Percentiles rank a stretch among this genome's conserved stretches.
phyloP scores from a whole-genome alignment of 2,797 vertebrate species.

The Discoglossus pictus region DNA sequence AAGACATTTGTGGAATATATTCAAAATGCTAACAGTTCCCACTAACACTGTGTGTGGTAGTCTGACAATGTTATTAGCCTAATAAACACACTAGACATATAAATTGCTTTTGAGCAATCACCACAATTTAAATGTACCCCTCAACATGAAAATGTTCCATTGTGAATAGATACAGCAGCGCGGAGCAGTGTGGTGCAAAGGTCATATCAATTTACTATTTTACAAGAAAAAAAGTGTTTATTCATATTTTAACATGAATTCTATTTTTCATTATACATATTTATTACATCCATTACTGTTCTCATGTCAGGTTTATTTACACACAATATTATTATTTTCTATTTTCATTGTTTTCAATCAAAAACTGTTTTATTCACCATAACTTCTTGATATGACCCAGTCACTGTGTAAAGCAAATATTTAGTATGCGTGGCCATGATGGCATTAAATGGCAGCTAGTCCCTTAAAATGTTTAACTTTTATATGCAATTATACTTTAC shows the following conservation, averaged over 20 bases:
- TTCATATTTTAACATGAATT: conserved; percentile 42
- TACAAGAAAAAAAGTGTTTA: conserved; percentile 38
- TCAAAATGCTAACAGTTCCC: conserved; percentile 3
- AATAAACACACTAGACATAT: conserved; percentile 16
- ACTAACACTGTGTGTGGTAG: not conserved
- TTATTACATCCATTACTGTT: conserved; percentile 35
- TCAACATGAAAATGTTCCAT: conserved; percentile 4
- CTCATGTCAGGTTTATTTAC: conserved; percentile 36
- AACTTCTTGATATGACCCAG: not conserved
- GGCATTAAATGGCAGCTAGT: too few relatives aligned
- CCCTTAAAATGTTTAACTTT: too few relatives aligned
- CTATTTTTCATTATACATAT: conserved; percentile 49
- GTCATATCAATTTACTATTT: conserved; percentile 42
- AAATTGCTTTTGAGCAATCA: conserved; percentile 29
- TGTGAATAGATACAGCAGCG: conserved; percentile 17
- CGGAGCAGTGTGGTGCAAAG: conserved; percentile 13
- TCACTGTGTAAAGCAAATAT: too few relatives aligned
- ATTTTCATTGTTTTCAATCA: not conserved
- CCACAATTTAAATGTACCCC: conserved; percentile 2
- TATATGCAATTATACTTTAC: too few relatives aligned
- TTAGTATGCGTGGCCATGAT: too few relatives aligned
- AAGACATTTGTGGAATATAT: conserved; percentile 8
- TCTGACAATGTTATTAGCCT: conserved; percentile 10
- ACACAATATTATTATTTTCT: conserved; percentile 32
- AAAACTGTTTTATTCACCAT: conserved; percentile 25